Conservation (phyloP, 2,888 invertebrate species). For the Heliconius cydno region DNA sequence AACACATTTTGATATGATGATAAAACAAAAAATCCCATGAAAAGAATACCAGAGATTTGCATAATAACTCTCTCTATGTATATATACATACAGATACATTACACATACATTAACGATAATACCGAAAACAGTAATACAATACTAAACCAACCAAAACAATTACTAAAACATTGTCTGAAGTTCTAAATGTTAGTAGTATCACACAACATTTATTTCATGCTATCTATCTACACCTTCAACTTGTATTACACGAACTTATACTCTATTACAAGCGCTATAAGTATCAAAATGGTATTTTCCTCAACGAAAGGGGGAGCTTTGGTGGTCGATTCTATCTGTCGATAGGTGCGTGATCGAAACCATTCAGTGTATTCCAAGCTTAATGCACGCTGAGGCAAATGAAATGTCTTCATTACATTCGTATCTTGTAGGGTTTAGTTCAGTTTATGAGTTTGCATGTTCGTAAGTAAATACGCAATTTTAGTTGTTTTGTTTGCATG, state of each 20-base stretch:
- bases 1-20: background rate
- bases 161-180: conserved; percentile 11
- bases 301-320: conserved; percentile 10
- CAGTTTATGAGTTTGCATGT: conserved; percentile 25
- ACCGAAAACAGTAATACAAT: background rate
- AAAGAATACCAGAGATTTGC: background rate
- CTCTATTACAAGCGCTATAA: conserved; percentile 7
- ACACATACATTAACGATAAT: background rate
- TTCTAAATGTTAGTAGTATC: conserved; percentile 22
- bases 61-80: background rate
- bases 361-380: conserved; percentile 51
- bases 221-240: conserved; percentile 10
- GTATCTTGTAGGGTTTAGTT: conserved; percentile 37
- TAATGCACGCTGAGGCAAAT: conserved; percentile 43
- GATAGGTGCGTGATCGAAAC: conserved; percentile 59
- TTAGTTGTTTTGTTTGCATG: background rate
- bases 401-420: conserved; percentile 59
- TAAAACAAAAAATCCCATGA: background rate
- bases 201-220: conserved; percentile 12
- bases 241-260: background rate
- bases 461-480: conserved; percentile 16
- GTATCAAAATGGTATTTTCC: conserved; percentile 12
- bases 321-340: conserved; percentile 42
- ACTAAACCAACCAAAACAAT: background rate
- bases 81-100: background rate